These are phyloP conservation scores for Ormyrus pomaceus DNA, from an alignment of 2,888 invertebrate genomes.

Conservation along the genomic window DNA sequence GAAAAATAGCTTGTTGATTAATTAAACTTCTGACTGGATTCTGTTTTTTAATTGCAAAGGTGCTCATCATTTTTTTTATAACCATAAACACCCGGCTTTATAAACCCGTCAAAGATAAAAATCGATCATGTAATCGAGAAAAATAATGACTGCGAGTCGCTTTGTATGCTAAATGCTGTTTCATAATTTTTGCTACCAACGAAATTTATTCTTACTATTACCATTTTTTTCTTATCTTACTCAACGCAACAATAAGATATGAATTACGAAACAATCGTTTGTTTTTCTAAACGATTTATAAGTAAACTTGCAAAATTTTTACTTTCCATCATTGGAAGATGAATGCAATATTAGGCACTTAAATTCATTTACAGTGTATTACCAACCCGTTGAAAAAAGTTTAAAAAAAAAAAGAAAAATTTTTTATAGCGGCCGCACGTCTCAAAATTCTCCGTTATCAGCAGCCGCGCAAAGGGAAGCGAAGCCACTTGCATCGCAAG, in stretches of 20 bases:
- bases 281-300: background rate
- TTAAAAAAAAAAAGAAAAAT: no score
- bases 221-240: background rate
- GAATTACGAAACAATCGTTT: background rate
- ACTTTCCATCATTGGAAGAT: no score
- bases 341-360: no score
- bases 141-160: background rate
- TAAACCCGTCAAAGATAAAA: background rate
- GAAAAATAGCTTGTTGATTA: no score
- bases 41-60: background rate
- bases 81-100: background rate
- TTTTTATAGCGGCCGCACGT: background rate
- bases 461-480: background rate
- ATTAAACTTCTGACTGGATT: background rate
- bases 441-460: background rate
- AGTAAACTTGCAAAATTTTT: no score
- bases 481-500: background rate
- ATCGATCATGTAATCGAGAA: background rate
- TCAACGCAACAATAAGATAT: background rate
- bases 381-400: no score
- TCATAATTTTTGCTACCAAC: background rate
- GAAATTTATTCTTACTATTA: no score
- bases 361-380: no score
- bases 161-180: background rate
- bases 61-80: background rate